Evolutionary conservation across 2,888 invertebrate species (phyloP).

Genomic region (Dromius quadrimaculatus): DNA sequence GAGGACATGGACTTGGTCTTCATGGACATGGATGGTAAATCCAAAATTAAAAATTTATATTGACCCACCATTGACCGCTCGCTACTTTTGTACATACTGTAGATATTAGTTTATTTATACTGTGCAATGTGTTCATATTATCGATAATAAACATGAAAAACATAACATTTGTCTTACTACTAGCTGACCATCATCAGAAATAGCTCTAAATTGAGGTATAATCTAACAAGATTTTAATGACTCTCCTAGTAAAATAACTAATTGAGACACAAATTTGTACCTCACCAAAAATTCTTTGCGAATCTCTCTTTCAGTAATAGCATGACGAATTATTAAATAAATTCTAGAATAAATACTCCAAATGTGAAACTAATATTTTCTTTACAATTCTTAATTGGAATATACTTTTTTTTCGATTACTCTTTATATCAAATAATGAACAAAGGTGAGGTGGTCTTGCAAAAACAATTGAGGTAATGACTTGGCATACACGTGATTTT

Average conservation of each 20-base stretch:
- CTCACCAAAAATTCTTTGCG: too few relatives aligned
- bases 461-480: slow-evolving; percentile 10
- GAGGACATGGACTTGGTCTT: slow-evolving; percentile 11
- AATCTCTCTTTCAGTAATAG: too few relatives aligned
- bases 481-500: slow-evolving; percentile 1
- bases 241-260: too few relatives aligned
- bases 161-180: background rate
- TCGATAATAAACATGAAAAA: slow-evolving; percentile 27
- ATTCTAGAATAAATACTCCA: too few relatives aligned
- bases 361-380: too few relatives aligned
- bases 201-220: too few relatives aligned
- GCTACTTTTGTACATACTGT: slow-evolving; percentile 25
- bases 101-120: slow-evolving; percentile 27
- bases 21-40: slow-evolving; percentile 39
- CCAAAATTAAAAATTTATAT: background rate
- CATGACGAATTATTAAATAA: too few relatives aligned
- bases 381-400: background rate
- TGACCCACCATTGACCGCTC: background rate
- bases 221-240: too few relatives aligned
- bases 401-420: background rate
- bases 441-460: slow-evolving; percentile 7
- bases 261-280: too few relatives aligned
- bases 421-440: background rate
- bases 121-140: slow-evolving; percentile 42
- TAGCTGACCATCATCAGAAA: too few relatives aligned